A percentile compares a stretch with the other conserved stretches of the same genome.
These are phyloP conservation scores for Cephalopterus ornatus DNA, from an alignment of 2,113 vertebrate species.

Conservation along the genomic window DNA sequence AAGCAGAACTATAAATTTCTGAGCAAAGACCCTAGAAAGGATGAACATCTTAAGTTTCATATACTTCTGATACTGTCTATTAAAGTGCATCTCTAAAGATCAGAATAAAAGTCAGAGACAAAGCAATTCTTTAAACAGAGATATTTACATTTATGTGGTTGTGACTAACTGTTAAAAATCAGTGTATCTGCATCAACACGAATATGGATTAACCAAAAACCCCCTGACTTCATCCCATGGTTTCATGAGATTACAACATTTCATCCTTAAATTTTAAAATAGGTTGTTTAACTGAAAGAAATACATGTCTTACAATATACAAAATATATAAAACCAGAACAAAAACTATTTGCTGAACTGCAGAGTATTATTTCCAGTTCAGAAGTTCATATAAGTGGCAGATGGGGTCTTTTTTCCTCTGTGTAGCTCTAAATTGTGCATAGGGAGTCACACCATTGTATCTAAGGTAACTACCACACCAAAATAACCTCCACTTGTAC, in stretches of 20 bases:
- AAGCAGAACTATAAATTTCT: background rate
- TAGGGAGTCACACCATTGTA: background rate
- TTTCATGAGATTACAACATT: background rate
- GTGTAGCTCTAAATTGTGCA: background rate
- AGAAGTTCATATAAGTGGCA: background rate
- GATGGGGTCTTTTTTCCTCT: conserved; percentile 49
- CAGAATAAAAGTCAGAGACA: background rate
- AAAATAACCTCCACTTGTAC: background rate
- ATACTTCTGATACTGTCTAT: background rate
- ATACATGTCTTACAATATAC: background rate
- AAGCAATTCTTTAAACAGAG: background rate
- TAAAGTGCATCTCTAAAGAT: background rate
- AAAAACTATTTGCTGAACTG: background rate
- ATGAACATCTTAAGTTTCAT: background rate
- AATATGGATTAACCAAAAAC: background rate
- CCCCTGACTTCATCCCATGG: background rate
- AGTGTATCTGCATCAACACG: background rate
- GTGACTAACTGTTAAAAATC: background rate
- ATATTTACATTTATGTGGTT: background rate
- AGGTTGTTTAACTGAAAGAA: background rate
- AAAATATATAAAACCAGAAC: background rate
- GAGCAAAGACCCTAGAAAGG: background rate
- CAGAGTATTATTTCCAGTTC: background rate
- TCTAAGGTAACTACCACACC: background rate
- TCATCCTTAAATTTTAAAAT: background rate